Conservation (phyloP, 2,113 vertebrate genomes). For the Eonycteris spelaea region DNA sequence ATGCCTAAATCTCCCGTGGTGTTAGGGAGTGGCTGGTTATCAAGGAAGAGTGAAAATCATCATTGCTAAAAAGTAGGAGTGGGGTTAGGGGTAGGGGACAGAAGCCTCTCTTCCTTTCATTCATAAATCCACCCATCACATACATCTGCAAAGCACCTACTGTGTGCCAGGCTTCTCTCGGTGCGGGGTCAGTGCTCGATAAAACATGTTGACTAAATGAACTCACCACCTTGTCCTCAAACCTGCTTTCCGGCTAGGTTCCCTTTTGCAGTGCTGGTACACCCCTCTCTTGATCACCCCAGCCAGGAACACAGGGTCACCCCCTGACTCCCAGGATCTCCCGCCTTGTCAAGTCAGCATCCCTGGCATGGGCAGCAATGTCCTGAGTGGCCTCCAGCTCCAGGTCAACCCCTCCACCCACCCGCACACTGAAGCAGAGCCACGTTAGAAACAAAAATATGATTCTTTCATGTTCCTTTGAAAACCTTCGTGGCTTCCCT, state of each 20-base stretch:
- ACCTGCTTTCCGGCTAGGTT: neutral
- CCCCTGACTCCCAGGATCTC: neutral
- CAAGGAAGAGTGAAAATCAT: neutral
- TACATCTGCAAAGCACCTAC: neutral
- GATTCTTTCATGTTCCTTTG: neutral
- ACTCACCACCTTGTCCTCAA: neutral
- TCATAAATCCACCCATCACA: neutral
- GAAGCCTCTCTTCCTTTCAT: neutral
- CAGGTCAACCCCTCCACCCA: neutral
- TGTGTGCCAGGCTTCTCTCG: neutral
- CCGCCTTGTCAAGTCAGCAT: neutral
- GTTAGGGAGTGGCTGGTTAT: neutral
- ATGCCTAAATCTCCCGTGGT: neutral
- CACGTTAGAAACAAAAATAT: neutral
- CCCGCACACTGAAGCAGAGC: neutral
- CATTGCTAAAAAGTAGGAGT: neutral
- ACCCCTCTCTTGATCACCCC: neutral
- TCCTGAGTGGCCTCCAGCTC: neutral
- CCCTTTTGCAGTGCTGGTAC: neutral
- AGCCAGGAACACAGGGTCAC: neutral
- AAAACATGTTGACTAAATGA: neutral
- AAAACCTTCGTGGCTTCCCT: neutral
- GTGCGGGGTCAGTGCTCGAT: neutral
- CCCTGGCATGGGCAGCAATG: neutral
- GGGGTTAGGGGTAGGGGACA: no score